phyloP scores from a whole-genome alignment of 2,888 invertebrate genomes.

The Lagria hirta region DNA sequence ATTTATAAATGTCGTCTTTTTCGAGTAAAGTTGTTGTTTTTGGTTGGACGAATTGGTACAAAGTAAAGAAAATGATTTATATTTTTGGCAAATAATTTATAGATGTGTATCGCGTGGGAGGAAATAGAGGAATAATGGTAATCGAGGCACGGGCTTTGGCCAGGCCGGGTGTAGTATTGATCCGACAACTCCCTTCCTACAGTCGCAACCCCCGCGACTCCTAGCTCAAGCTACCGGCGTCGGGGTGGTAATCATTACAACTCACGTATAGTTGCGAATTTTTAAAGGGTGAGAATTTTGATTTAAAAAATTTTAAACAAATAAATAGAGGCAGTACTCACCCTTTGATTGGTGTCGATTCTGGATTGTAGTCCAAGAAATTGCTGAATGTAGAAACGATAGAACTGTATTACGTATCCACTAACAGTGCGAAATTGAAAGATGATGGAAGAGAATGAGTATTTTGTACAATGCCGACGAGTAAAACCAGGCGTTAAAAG shows the following conservation, averaged over 20 bases:
- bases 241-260: constrained; percentile 37
- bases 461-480: constrained; percentile 41
- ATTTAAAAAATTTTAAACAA: no score
- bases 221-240: constrained; percentile 26
- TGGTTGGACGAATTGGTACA: constrained; percentile 15
- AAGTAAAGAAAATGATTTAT: constrained; percentile 4
- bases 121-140: constrained; percentile 36
- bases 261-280: constrained; percentile 30
- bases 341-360: constrained; percentile 36
- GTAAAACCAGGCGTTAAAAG: constrained; percentile 42
- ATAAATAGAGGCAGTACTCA: no score
- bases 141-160: constrained; percentile 45
- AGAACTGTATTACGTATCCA: constrained; percentile 44
- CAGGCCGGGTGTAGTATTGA: constrained; percentile 52
- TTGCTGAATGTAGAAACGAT: constrained; percentile 33
- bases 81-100: neutral
- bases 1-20: constrained; percentile 22
- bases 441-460: constrained; percentile 38
- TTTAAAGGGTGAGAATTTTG: no score
- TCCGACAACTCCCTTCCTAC: constrained; percentile 46
- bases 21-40: constrained; percentile 13
- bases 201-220: constrained; percentile 37
- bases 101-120: constrained; percentile 22
- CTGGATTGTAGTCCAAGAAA: constrained; percentile 37
- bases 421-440: constrained; percentile 43